phyloP scores from a whole-genome alignment of 2,888 invertebrate species.

The Tetropium fuscum region DNA sequence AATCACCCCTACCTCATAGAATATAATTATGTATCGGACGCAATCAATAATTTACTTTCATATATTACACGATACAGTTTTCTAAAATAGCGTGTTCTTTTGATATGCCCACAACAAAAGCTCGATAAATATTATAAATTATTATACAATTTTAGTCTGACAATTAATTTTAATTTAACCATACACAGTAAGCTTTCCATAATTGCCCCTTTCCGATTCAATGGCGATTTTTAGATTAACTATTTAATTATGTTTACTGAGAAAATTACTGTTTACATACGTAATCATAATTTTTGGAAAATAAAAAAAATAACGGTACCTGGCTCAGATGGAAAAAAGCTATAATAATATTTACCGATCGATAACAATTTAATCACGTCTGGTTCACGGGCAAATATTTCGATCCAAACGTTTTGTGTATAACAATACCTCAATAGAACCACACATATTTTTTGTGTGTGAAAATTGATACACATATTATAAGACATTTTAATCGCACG shows the following conservation, averaged over 20 bases:
- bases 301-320: not conserved
- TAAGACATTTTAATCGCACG: conserved; percentile 14
- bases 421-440: no score
- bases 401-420: no score
- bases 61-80: conserved; percentile 47
- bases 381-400: not conserved
- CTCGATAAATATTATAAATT: conserved; percentile 40
- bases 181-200: conserved; percentile 9
- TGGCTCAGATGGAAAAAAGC: not conserved
- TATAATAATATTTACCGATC: not conserved
- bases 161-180: conserved; percentile 33
- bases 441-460: conserved; percentile 1
- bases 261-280: conserved; percentile 7
- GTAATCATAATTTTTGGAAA: conserved; percentile 10
- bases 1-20: conserved; percentile 65
- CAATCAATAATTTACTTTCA: conserved; percentile 66
- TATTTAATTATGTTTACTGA: conserved; percentile 12
- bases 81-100: conserved; percentile 41
- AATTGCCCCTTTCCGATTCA: conserved; percentile 4
- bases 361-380: not conserved
- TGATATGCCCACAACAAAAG: conserved; percentile 37
- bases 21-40: conserved; percentile 67
- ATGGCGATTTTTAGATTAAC: conserved; percentile 5
- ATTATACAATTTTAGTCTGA: conserved; percentile 26
- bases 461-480: conserved; percentile 1